Conservation (phyloP, 2,888 invertebrate genomes). For the Tenthredo notha region DNA sequence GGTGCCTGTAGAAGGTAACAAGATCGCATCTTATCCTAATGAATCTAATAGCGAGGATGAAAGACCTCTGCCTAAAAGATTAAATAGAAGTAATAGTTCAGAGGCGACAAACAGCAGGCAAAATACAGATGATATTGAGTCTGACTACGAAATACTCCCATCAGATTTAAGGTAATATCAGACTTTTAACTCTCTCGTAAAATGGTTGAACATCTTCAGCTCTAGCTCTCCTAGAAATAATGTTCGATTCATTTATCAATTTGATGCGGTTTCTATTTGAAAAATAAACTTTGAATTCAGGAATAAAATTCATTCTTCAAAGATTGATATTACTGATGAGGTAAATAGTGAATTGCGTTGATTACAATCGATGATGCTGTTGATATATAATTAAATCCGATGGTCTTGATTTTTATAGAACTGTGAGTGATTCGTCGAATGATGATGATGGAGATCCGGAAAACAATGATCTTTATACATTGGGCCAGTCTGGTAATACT, state of each 20-base stretch:
- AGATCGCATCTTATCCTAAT: not conserved
- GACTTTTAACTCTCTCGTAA: not conserved
- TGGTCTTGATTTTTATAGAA: not conserved
- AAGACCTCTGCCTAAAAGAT: conserved; percentile 21
- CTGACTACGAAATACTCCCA: not conserved
- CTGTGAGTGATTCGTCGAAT: conserved; percentile 33
- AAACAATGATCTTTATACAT: conserved; percentile 60
- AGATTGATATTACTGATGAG: not conserved
- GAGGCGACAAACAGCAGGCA: not conserved
- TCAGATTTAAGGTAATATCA: conserved; percentile 5
- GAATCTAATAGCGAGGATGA: conserved; percentile 38
- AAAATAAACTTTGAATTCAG: not conserved
- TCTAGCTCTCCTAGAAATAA: not conserved
- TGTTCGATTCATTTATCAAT: not conserved
- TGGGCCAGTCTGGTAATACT: conserved; percentile 52
- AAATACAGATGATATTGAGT: not conserved
- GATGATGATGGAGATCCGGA: conserved; percentile 65
- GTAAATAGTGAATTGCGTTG: not conserved
- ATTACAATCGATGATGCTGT: not conserved
- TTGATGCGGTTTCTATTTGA: not conserved
- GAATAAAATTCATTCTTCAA: not conserved
- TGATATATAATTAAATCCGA: not conserved
- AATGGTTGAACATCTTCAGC: not conserved
- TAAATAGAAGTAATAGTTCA: conserved; percentile 43
- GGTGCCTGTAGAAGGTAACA: conserved; percentile 55